phyloP scores from a whole-genome alignment of 2,797 vertebrate genomes.

The Adelosebastes latens region DNA sequence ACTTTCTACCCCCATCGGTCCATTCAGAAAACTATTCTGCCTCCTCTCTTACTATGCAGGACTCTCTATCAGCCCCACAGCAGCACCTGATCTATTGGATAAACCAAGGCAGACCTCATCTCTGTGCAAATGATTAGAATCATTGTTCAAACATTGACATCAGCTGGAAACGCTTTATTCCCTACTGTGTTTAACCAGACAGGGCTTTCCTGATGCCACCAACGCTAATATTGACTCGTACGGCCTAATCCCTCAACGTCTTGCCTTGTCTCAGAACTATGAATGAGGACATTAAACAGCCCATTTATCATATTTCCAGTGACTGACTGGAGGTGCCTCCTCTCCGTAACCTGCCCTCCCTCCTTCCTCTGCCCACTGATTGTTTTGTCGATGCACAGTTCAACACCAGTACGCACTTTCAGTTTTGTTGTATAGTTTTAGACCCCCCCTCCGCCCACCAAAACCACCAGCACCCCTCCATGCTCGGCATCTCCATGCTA shows the following conservation, averaged over 20 bases:
- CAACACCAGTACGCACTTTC: conserved; percentile 55
- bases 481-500: conserved; percentile 38
- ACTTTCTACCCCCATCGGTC: background rate
- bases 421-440: conserved; percentile 57
- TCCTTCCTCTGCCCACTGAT: conserved; percentile 34
- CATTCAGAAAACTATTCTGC: conserved; percentile 12
- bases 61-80: conserved; percentile 39
- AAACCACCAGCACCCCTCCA: conserved; percentile 38
- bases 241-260: conserved; percentile 77
- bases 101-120: conserved; percentile 67
- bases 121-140: conserved; percentile 80
- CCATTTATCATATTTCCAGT: conserved; percentile 80
- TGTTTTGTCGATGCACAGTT: conserved; percentile 49
- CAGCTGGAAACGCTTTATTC: conserved; percentile 78
- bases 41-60: conserved; percentile 27
- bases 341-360: conserved; percentile 24
- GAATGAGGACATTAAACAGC: conserved; percentile 71
- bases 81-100: conserved; percentile 62
- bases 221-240: conserved; percentile 81
- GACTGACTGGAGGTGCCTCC: conserved; percentile 47
- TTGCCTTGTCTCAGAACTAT: conserved; percentile 70
- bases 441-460: conserved; percentile 14
- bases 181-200: conserved; percentile 75
- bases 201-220: conserved; percentile 73
- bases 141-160: conserved; percentile 83